Percentiles rank a stretch among this genome's conserved stretches.
phyloP scores from a whole-genome alignment of 1,140 invertebrate species.

The Drosophila aff. region DNA sequence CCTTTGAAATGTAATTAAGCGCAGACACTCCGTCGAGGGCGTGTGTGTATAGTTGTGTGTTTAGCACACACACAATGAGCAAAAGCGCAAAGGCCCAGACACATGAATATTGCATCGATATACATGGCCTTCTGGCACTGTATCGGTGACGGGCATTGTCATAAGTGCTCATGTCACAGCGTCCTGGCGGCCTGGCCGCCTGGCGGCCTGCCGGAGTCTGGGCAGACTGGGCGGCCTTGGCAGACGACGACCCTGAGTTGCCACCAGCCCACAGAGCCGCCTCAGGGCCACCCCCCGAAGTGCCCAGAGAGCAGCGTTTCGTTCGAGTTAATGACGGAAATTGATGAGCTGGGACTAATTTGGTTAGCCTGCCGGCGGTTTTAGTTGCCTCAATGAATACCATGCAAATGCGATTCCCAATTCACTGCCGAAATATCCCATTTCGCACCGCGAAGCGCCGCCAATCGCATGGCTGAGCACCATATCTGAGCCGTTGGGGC shows the following conservation, averaged over 20 bases:
- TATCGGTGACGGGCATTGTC: conserved; percentile 29
- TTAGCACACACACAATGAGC: neutral
- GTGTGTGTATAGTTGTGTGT: neutral
- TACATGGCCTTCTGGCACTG: neutral
- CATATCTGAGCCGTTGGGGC: conserved; percentile 1
- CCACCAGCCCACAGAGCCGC: neutral
- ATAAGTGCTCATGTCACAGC: conserved; percentile 43
- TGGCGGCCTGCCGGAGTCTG: neutral
- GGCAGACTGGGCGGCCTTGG: conserved; percentile 16
- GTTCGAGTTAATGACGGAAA: conserved; percentile 48
- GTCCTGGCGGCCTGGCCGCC: neutral
- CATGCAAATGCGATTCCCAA: conserved; percentile 42
- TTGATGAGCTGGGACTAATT: conserved; percentile 59
- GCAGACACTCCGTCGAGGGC: conserved; percentile 12
- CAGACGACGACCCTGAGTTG: conserved; percentile 17
- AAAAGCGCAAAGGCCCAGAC: conserved; percentile 35
- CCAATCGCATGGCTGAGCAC: conserved; percentile 16
- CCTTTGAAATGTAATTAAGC: conserved; percentile 70
- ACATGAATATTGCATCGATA: conserved; percentile 53
- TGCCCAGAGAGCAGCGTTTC: neutral
- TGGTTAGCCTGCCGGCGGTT: conserved; percentile 42
- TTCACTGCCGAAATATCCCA: conserved; percentile 33
- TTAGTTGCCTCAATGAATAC: conserved; percentile 39
- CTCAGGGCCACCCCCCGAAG: neutral
- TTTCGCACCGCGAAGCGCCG: conserved; percentile 17